Evolutionary conservation across 2,113 vertebrate genomes (phyloP).

Genomic region (Gymnarchus niloticus): DNA sequence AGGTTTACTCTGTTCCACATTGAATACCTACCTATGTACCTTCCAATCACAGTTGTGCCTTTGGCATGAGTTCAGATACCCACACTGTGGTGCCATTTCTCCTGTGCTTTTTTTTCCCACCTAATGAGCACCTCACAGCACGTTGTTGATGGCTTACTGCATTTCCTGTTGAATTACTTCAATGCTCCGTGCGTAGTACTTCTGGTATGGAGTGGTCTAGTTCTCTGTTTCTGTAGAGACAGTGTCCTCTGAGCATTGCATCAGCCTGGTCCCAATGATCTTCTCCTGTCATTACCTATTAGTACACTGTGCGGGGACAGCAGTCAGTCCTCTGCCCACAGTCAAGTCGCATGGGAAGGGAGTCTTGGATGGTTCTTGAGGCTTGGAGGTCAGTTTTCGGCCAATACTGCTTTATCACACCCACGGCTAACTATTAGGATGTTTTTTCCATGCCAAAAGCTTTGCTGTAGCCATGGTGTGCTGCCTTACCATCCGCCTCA

Average conservation of each 20-base stretch:
- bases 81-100: background rate
- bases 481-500: background rate
- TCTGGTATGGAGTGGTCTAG: background rate
- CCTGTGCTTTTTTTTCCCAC: background rate
- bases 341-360: background rate
- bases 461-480: background rate
- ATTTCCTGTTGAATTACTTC: background rate
- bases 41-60: conserved; percentile 19
- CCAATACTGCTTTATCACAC: background rate
- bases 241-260: background rate
- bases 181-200: background rate
- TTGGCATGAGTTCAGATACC: background rate
- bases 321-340: background rate
- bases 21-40: conserved; percentile 34
- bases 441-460: background rate
- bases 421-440: background rate
- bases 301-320: background rate
- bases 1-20: conserved; percentile 47
- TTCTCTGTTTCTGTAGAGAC: background rate
- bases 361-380: background rate
- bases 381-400: background rate
- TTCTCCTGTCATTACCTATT: background rate
- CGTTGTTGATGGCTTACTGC: background rate
- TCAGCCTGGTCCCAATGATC: background rate
- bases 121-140: background rate